Percentiles rank a stretch among this genome's conserved stretches.
These are phyloP conservation scores for Cyprichromis sp. DNA, from an alignment of 2,113 vertebrate species.

Conservation along the genomic window DNA sequence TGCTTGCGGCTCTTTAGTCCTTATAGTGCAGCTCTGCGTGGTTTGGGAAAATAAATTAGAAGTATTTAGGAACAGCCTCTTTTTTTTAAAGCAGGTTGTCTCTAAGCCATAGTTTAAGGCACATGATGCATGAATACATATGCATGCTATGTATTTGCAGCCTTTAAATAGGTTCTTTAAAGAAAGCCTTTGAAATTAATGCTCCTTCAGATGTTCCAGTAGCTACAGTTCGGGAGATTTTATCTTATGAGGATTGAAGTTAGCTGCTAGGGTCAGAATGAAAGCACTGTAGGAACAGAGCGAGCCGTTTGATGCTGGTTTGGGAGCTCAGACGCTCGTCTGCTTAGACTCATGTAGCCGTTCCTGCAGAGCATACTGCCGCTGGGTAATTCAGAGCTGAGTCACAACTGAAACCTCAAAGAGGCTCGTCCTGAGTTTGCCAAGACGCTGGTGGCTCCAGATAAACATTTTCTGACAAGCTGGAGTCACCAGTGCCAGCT, in stretches of 20 bases:
- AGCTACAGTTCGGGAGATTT: background rate
- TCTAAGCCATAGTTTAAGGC: background rate
- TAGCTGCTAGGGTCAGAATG: background rate
- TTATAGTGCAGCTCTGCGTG: rapidly evolving
- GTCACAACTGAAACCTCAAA: constrained; percentile 19
- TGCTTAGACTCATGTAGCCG: background rate
- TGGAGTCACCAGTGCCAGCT: background rate
- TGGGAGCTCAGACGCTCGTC: background rate
- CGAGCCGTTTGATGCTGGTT: background rate
- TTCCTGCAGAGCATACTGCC: background rate
- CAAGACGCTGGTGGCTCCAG: background rate
- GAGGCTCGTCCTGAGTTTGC: background rate
- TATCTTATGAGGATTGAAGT: background rate
- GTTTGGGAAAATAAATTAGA: background rate
- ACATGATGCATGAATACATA: background rate
- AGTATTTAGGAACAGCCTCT: background rate
- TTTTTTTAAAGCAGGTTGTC: background rate
- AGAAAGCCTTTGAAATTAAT: background rate
- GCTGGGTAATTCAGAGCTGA: constrained; percentile 8
- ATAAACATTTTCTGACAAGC: constrained; percentile 5
- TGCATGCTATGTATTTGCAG: background rate
- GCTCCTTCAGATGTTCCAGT: background rate
- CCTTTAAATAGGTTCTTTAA: background rate
- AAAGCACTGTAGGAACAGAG: background rate
- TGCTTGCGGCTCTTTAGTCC: background rate